Conservation (phyloP, 2,888 invertebrate genomes). For the Spilosoma lubricipeda region DNA sequence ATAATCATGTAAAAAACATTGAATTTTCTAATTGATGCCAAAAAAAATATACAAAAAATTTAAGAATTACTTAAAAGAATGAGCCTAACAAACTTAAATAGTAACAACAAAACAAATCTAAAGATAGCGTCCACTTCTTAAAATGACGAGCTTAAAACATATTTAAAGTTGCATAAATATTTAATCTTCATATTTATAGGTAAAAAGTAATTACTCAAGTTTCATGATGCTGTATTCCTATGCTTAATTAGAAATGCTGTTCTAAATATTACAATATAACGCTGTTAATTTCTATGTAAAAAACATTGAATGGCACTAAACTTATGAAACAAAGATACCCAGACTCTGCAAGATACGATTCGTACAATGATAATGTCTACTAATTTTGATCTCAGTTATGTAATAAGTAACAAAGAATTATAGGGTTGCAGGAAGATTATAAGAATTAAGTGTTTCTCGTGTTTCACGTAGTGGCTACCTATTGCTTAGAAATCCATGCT, state of each 20-base stretch:
- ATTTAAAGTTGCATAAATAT: constrained; percentile 11
- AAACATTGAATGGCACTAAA: background rate
- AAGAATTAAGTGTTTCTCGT: background rate
- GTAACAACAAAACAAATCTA: constrained; percentile 1
- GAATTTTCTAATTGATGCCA: background rate
- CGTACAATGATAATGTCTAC: no score
- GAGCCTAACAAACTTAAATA: constrained; percentile 1
- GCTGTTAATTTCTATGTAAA: background rate
- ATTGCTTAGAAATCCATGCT: no score
- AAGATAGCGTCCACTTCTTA: constrained; percentile 38
- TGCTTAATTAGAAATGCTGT: constrained; percentile 27
- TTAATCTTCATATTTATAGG: background rate
- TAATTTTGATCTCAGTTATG: no score
- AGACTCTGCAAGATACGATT: no score
- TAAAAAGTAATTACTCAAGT: background rate
- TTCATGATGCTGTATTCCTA: background rate
- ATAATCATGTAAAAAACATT: background rate
- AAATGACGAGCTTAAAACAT: constrained; percentile 36
- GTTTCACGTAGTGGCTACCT: no score
- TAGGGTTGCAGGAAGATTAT: background rate
- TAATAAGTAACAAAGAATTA: background rate
- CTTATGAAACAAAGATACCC: background rate
- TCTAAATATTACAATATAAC: no score
- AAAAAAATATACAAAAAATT: background rate
- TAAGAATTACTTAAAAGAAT: no score